phyloP scores from a whole-genome alignment of 2,888 invertebrate species.

The Phrixothrix hirtus region DNA sequence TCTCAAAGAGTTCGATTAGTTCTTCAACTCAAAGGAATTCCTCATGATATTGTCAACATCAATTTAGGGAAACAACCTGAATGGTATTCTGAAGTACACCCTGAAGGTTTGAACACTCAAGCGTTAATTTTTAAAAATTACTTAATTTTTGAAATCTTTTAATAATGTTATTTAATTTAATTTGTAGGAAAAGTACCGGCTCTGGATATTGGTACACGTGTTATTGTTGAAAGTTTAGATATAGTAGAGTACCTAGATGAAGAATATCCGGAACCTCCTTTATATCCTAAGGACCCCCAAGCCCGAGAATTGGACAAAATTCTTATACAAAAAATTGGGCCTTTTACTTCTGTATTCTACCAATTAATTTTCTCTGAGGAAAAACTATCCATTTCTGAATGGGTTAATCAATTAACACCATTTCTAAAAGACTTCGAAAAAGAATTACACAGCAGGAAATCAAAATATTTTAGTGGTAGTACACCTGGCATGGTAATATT shows the following conservation, averaged over 20 bases:
- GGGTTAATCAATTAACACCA: slow-evolving; percentile 43
- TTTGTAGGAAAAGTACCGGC: slow-evolving; percentile 58
- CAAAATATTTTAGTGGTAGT: slow-evolving; percentile 47
- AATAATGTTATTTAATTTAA: background rate
- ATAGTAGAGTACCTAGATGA: slow-evolving; percentile 63
- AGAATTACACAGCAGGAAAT: slow-evolving; percentile 42
- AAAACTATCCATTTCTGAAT: slow-evolving; percentile 43
- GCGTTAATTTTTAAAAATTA: too few relatives aligned
- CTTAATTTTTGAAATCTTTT: background rate
- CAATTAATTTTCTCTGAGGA: slow-evolving; percentile 38
- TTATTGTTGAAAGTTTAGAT: slow-evolving; percentile 60
- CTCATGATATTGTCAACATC: slow-evolving; percentile 74
- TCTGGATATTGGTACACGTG: slow-evolving; percentile 54
- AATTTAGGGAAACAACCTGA: slow-evolving; percentile 81
- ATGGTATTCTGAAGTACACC: slow-evolving; percentile 73
- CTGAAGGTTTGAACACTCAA: slow-evolving; percentile 61
- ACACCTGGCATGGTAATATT: slow-evolving; percentile 48
- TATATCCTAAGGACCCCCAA: slow-evolving; percentile 57
- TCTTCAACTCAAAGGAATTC: slow-evolving; percentile 74
- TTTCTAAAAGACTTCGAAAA: slow-evolving; percentile 47
- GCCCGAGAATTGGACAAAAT: slow-evolving; percentile 45
- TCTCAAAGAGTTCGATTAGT: slow-evolving; percentile 76
- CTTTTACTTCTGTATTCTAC: slow-evolving; percentile 39
- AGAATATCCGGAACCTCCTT: slow-evolving; percentile 58
- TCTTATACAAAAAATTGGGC: slow-evolving; percentile 45